A percentile compares a stretch with the other conserved stretches of the same genome.
phyloP scores from a whole-genome alignment of 2,113 vertebrate species.

The Rallus limicola region DNA sequence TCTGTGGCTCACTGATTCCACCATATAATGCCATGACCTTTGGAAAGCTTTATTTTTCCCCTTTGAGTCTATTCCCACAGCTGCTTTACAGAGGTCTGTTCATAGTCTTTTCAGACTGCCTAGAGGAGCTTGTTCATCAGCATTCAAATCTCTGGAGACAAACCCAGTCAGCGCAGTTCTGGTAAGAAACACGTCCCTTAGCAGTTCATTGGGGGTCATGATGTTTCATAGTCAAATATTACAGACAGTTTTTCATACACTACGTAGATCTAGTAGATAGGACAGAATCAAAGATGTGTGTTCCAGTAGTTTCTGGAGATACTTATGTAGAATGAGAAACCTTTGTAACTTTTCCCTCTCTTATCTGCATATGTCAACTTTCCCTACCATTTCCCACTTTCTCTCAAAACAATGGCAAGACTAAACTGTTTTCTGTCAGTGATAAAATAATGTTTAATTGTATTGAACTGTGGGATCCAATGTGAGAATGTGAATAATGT shows the following conservation, averaged over 20 bases:
- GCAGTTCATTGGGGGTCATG: background rate
- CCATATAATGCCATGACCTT: background rate
- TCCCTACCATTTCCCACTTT: background rate
- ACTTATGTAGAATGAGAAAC: background rate
- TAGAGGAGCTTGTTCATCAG: background rate
- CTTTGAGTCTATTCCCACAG: background rate
- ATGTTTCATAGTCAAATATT: background rate
- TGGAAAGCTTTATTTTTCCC: background rate
- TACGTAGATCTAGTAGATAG: background rate
- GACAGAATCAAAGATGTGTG: background rate
- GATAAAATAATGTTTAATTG: background rate
- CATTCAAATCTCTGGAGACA: background rate
- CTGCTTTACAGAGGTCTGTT: background rate
- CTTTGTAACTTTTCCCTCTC: background rate
- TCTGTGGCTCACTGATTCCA: background rate
- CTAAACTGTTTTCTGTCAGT: background rate
- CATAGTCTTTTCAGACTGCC: background rate
- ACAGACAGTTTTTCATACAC: background rate
- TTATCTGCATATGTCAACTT: background rate
- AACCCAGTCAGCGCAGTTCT: background rate
- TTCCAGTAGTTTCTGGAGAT: background rate
- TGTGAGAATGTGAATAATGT: background rate
- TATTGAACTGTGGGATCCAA: background rate
- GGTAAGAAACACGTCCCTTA: background rate
- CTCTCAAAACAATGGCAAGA: background rate